phyloP scores from a whole-genome alignment of 2,797 vertebrate genomes.

The Pantherophis alleghaniensis region DNA sequence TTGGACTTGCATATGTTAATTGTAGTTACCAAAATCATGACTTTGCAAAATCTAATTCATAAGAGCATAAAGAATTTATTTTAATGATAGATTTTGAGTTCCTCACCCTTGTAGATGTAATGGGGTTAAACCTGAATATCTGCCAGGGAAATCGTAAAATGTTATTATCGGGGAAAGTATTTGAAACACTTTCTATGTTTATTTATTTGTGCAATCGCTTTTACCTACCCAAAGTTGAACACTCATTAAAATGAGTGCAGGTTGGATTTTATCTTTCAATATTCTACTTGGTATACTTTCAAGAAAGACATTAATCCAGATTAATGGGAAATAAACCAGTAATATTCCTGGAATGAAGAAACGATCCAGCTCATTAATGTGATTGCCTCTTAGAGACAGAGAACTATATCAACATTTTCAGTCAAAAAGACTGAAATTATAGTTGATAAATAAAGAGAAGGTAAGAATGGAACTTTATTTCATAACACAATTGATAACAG shows the following conservation, averaged over 20 bases:
- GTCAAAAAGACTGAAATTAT: neutral
- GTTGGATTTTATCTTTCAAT: neutral
- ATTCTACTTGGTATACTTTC: neutral
- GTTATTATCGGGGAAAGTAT: neutral
- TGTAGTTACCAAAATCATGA: neutral
- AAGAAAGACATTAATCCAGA: neutral
- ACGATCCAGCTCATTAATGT: neutral
- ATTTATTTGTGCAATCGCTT: neutral
- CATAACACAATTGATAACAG: neutral
- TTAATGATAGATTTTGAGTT: neutral
- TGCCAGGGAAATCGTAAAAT: neutral
- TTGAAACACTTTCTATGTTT: neutral
- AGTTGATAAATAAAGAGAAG: neutral
- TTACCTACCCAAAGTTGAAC: neutral
- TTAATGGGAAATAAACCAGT: neutral
- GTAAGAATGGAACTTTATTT: neutral
- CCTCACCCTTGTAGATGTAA: neutral
- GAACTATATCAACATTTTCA: neutral
- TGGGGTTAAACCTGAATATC: neutral
- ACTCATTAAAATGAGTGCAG: neutral
- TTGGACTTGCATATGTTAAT: neutral
- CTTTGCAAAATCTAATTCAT: neutral
- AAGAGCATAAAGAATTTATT: neutral
- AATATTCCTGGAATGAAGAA: neutral
- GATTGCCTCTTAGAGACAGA: neutral